Evolutionary conservation across 2,797 vertebrate genomes (phyloP).

Genomic region (Chelon auratus): DNA sequence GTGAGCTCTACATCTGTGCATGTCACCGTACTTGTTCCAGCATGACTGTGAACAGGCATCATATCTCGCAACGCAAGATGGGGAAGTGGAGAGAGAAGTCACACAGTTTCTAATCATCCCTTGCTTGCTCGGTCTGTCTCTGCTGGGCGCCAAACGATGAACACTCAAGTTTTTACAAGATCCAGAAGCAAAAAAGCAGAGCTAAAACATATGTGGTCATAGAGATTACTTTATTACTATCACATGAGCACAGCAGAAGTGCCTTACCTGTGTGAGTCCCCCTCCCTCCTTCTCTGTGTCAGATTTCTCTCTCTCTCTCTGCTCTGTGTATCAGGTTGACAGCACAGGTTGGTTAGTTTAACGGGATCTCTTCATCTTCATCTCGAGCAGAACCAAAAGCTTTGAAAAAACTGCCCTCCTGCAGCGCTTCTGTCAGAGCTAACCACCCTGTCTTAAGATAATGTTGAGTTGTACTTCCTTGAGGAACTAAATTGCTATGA

Average conservation of each 20-base stretch:
- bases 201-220: not conserved
- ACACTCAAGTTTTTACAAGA: slow-evolving; percentile 7
- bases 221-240: not conserved
- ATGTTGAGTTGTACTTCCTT: slow-evolving; percentile 88
- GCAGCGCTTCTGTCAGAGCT: slow-evolving; percentile 62
- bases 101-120: slow-evolving; percentile 49
- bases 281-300: slow-evolving; percentile 75
- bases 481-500: slow-evolving; percentile 88
- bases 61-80: slow-evolving; percentile 47
- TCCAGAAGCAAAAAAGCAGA: not conserved
- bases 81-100: slow-evolving; percentile 65
- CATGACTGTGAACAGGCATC: slow-evolving; percentile 54
- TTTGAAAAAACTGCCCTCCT: slow-evolving; percentile 41
- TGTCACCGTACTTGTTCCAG: slow-evolving; percentile 69
- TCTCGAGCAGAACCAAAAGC: not conserved
- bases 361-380: slow-evolving; percentile 64
- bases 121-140: slow-evolving; percentile 1
- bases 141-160: not conserved
- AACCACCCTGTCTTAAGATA: slow-evolving; percentile 80
- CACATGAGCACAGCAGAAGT: slow-evolving; percentile 23
- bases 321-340: slow-evolving; percentile 65
- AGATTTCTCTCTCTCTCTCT: slow-evolving; percentile 56
- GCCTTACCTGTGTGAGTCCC: slow-evolving; percentile 82
- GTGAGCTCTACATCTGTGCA: slow-evolving; percentile 47
- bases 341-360: slow-evolving; percentile 65